Base-by-base conservation (phyloP, 2,888 invertebrate species). In the Pachymerium ferrugineum region DNA sequence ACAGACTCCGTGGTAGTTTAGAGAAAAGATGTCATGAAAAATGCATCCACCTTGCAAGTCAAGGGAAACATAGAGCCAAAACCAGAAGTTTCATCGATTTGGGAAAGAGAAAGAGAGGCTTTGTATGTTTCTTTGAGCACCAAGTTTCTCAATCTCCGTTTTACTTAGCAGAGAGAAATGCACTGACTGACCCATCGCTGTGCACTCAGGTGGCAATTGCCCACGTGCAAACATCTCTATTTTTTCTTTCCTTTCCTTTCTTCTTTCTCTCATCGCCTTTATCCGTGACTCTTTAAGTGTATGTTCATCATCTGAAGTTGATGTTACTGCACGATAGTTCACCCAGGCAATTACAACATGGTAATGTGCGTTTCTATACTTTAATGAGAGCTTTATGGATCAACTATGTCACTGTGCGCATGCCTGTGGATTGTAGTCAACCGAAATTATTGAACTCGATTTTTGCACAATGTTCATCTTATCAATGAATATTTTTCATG, bases 81-180 rank as follows among this genome's bases (percentile, higher is more conserved):
- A 62, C 62, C 62, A 62, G 62, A 62, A 62, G 62, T 62, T 22
- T 62, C 62, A 62, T 62, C 62, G 62, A 62, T 62, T 62, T 62
- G 25, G 28, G 14, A 47, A 47, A 47, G 47, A 5, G 19, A 47
- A 22, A 47, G 47, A 47, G 28, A 28, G 62, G 62, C 62, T 62
- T 28, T 62, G 62, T 62, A 62, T 62, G 62, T 62, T 62, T n/a
- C 25, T 54, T 54, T 22, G 54, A 62, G 28, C 62, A n/a, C 25
- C 62, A 62, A 62, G 25, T 62, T 62, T 62, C 62, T 62, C 62
- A 62, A 62, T 62, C 62, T 62, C 62, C 28, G 62, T 62, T 62
- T 62, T 62, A 62, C 62, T 62, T 25, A 62, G 25, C 62, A 62
- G 25, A 25, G 62, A 62, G 62, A n/a, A n/a, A 62, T 25, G 28